A percentile compares a stretch with the other conserved stretches of the same genome.
Evolutionary conservation across 2,113 vertebrate species (phyloP).

Genomic region (Trichomycterus rosablanca): DNA sequence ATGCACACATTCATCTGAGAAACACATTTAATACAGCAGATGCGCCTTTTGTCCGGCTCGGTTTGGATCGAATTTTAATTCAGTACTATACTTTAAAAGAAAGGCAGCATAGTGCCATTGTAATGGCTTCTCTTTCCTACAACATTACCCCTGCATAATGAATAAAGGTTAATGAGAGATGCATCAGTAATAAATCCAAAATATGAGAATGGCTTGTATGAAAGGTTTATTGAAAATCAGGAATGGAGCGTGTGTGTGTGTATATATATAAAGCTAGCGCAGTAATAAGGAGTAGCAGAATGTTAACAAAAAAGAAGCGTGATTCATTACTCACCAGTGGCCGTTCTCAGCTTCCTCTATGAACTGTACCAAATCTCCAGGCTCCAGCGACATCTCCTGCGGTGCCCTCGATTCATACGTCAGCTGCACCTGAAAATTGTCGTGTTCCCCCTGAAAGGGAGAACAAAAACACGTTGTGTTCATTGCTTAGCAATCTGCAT

Average conservation of each 20-base stretch:
- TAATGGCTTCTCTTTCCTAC: conserved; percentile 8
- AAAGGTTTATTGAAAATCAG: conserved; percentile 11
- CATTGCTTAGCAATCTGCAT: not conserved
- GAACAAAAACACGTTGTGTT: conserved; percentile 9
- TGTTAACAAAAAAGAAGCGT: not conserved
- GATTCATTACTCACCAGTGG: conserved; percentile 82
- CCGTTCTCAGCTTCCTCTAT: conserved; percentile 75
- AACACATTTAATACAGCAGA: conserved; percentile 20
- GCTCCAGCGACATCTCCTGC: conserved; percentile 61
- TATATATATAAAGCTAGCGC: not conserved
- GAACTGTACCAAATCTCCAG: conserved; percentile 73
- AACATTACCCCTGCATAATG: conserved; percentile 23
- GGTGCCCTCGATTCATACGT: conserved; percentile 68
- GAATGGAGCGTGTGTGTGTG: conserved; percentile 6
- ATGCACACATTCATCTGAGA: too few species aligned
- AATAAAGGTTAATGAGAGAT: conserved; percentile 28
- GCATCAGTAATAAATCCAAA: not conserved
- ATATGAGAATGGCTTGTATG: conserved; percentile 5
- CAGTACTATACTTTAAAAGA: conserved; percentile 13
- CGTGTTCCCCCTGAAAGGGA: conserved; percentile 60
- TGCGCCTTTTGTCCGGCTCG: conserved; percentile 33
- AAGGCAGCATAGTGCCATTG: conserved; percentile 2
- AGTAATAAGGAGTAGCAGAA: conserved; percentile 10
- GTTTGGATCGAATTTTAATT: conserved; percentile 48
- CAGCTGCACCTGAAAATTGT: conserved; percentile 74